Evolutionary conservation across 2,888 invertebrate species (phyloP).

Genomic region (Chaetogeoica ovagalla): DNA sequence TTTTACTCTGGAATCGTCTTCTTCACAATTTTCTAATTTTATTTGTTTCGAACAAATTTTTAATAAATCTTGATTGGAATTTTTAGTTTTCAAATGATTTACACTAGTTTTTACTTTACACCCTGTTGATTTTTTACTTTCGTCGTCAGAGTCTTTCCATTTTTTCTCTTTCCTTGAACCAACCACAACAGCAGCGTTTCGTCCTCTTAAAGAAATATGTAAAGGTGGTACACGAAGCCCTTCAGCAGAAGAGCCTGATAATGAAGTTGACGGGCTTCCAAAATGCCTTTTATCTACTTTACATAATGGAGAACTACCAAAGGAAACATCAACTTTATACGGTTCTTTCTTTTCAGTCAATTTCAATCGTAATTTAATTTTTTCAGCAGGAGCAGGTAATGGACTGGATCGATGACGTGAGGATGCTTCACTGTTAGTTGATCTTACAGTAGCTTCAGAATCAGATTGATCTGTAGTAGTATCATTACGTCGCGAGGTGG

Average conservation of each 20-base stretch:
- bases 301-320: slow-evolving; percentile 65
- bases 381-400: slow-evolving; percentile 64
- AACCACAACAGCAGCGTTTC: slow-evolving; percentile 80
- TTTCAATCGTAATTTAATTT: slow-evolving; percentile 80
- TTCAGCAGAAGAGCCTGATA: slow-evolving; percentile 60
- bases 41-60: slow-evolving; percentile 52
- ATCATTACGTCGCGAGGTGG: slow-evolving; percentile 63
- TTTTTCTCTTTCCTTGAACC: slow-evolving; percentile 73
- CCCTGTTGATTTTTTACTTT: slow-evolving; percentile 60
- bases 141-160: slow-evolving; percentile 55
- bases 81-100: slow-evolving; percentile 49
- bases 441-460: slow-evolving; percentile 64
- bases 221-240: slow-evolving; percentile 84
- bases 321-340: slow-evolving; percentile 80
- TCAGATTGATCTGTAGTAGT: slow-evolving; percentile 65
- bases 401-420: slow-evolving; percentile 54
- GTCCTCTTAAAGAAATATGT: slow-evolving; percentile 82
- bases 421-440: slow-evolving; percentile 63
- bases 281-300: slow-evolving; percentile 55
- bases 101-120: slow-evolving; percentile 60
- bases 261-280: slow-evolving; percentile 50
- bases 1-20: slow-evolving; percentile 50
- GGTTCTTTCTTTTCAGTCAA: slow-evolving; percentile 78
- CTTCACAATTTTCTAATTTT: slow-evolving; percentile 44
- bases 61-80: slow-evolving; percentile 37